phyloP scores from a whole-genome alignment of 2,797 vertebrate species.

The Enteromius radiatus region DNA sequence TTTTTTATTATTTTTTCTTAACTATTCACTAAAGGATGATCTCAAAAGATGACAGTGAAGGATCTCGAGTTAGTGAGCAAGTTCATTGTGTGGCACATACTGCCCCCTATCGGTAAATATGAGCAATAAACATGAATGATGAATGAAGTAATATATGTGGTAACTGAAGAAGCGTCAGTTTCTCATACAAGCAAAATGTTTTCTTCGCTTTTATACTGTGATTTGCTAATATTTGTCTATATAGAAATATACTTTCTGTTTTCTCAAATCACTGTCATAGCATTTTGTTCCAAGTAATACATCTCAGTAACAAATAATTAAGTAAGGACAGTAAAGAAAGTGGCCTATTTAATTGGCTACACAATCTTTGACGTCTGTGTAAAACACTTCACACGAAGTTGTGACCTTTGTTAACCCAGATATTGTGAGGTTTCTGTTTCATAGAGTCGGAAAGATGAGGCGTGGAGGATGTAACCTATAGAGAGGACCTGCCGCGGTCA shows the following conservation, averaged over 20 bases:
- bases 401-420: neutral
- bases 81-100: slow-evolving; percentile 64
- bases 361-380: neutral
- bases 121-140: slow-evolving; percentile 52
- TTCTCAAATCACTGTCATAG: neutral
- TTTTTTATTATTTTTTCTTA: neutral
- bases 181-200: neutral
- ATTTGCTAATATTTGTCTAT: neutral
- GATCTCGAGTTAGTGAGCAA: neutral
- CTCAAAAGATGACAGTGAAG: slow-evolving; percentile 3
- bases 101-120: slow-evolving; percentile 71
- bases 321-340: neutral
- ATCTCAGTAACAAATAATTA: neutral
- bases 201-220: neutral
- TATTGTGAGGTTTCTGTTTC: slow-evolving; percentile 27
- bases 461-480: slow-evolving; percentile 40
- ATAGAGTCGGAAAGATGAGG: slow-evolving; percentile 31
- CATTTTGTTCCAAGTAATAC: neutral
- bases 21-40: neutral
- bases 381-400: neutral
- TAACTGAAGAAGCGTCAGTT: neutral
- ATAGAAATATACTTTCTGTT: neutral
- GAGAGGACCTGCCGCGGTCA: slow-evolving; percentile 36
- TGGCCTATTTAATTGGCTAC: neutral
- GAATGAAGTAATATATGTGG: neutral